Conservation (phyloP, 2,797 vertebrate species). For the Fistularia commersonii region DNA sequence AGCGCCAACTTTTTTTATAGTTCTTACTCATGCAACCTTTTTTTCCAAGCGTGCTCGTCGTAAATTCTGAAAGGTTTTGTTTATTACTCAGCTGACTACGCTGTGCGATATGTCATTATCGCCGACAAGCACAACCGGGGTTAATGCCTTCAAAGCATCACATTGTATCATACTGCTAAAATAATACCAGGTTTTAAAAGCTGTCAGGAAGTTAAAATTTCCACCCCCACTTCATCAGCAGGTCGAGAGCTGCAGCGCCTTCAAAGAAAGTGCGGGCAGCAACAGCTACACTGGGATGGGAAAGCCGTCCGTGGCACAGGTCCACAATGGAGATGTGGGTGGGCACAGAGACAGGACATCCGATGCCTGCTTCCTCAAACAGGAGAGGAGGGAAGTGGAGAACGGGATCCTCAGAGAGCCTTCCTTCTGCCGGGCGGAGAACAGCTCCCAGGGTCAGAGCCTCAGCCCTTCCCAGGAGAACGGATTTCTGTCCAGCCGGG, state of each 20-base stretch:
- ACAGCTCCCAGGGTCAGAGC: slow-evolving; percentile 69
- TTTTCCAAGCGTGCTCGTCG: slow-evolving; percentile 1
- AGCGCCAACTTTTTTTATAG: slow-evolving; percentile 23
- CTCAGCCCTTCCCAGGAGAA: slow-evolving; percentile 82
- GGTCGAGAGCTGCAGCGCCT: slow-evolving; percentile 62
- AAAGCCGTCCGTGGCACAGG: slow-evolving; percentile 73
- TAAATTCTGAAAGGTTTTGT: slow-evolving; percentile 13
- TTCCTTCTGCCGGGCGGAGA: slow-evolving; percentile 56
- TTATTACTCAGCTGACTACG: too few species aligned
- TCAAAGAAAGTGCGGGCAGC: slow-evolving; percentile 77
- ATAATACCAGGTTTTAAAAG: slow-evolving; percentile 14
- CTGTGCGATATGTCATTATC: too few species aligned
- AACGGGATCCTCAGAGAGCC: slow-evolving; percentile 67
- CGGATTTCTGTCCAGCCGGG: slow-evolving; percentile 78
- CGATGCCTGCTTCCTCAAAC: slow-evolving; percentile 62
- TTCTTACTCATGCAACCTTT: too few species aligned
- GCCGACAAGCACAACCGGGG: neutral
- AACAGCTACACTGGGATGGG: slow-evolving; percentile 77
- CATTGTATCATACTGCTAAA: slow-evolving; percentile 14
- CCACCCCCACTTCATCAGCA: slow-evolving; percentile 38
- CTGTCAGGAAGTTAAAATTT: slow-evolving; percentile 33
- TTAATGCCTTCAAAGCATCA: slow-evolving; percentile 11
- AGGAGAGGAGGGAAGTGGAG: slow-evolving; percentile 75
- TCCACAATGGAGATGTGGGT: slow-evolving; percentile 85
- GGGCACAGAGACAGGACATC: slow-evolving; percentile 61